Conservation (phyloP, 1,140 invertebrate genomes). For the Homalodisca vitripennis region DNA sequence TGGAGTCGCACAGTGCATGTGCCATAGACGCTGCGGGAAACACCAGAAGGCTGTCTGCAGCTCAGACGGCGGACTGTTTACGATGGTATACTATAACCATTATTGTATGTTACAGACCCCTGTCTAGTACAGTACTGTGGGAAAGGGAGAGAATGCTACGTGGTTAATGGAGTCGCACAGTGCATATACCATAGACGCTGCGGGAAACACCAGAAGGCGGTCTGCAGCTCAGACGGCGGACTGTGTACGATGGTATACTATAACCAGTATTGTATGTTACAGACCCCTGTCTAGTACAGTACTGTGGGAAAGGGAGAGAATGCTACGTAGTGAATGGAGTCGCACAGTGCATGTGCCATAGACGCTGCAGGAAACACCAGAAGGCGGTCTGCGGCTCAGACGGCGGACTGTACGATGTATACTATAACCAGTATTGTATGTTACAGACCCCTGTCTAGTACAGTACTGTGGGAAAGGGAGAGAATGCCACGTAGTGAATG, state of each 20-base stretch:
- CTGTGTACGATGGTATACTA: conserved; percentile 54
- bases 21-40: conserved; percentile 56
- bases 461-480: too few relatives aligned
- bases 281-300: too few relatives aligned
- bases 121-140: neutral
- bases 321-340: too few relatives aligned
- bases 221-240: conserved; percentile 73
- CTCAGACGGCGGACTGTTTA: conserved; percentile 68
- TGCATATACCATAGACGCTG: conserved; percentile 47
- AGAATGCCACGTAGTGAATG: neutral
- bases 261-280: too few relatives aligned
- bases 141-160: neutral
- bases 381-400: neutral
- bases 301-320: too few relatives aligned
- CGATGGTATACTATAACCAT: neutral
- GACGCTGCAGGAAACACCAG: neutral
- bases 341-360: neutral
- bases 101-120: neutral
- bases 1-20: conserved; percentile 60
- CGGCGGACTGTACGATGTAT: too few relatives aligned
- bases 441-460: too few relatives aligned
- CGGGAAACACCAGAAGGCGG: conserved; percentile 49
- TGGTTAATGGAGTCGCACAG: neutral
- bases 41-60: conserved; percentile 61
- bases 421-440: too few relatives aligned